phyloP scores from a whole-genome alignment of 2,888 invertebrate species.

The Sarcophaga rosellei region DNA sequence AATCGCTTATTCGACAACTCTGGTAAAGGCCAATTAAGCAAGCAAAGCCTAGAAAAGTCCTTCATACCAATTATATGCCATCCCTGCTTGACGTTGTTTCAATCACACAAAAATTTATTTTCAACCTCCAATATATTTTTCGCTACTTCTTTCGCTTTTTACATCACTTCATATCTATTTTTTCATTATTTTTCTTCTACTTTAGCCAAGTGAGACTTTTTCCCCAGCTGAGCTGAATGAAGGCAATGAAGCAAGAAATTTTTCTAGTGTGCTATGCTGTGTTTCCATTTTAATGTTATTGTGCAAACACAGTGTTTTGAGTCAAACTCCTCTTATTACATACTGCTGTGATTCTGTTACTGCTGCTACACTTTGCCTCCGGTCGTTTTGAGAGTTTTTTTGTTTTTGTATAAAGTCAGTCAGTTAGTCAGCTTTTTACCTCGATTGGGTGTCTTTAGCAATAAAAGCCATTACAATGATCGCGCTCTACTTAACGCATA shows the following conservation, averaged over 20 bases:
- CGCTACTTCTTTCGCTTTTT: conserved; percentile 8
- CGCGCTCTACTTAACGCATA: conserved; percentile 67
- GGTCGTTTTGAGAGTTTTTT: conserved; percentile 16
- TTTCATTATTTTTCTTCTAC: background rate
- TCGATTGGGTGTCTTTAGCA: conserved; percentile 60
- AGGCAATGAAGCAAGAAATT: conserved; percentile 56
- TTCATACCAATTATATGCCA: too few relatives aligned
- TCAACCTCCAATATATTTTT: conserved; percentile 7
- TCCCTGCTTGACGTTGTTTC: too few relatives aligned
- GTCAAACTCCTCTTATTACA: conserved; percentile 42
- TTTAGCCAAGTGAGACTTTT: conserved; percentile 37
- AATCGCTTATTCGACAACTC: too few relatives aligned
- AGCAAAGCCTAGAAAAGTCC: too few relatives aligned
- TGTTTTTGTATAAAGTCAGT: background rate
- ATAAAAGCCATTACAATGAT: conserved; percentile 57
- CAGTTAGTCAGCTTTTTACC: conserved; percentile 43
- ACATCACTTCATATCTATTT: too few relatives aligned
- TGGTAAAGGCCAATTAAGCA: too few relatives aligned
- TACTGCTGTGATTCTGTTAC: conserved; percentile 51
- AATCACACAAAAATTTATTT: background rate
- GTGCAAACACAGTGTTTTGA: conserved; percentile 40
- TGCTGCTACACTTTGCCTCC: conserved; percentile 29
- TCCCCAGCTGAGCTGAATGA: conserved; percentile 53
- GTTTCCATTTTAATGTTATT: background rate
- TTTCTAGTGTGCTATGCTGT: conserved; percentile 9